Percentiles rank a stretch among this genome's conserved stretches.
Conservation (phyloP, 2,888 invertebrate species). For the Busseola fusca region DNA sequence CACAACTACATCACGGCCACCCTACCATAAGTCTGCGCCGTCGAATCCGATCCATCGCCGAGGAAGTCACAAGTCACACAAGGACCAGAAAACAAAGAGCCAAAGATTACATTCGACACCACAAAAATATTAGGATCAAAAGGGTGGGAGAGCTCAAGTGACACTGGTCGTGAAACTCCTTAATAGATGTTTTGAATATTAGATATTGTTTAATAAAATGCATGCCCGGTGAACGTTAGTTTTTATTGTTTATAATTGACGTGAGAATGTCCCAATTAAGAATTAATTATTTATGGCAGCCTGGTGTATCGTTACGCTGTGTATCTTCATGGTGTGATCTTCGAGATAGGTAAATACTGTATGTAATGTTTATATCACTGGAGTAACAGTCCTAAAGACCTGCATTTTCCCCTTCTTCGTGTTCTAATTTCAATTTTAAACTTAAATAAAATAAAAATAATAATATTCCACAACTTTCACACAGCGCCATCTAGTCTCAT, state of each 20-base stretch:
- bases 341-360: neutral
- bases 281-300: conserved; percentile 50
- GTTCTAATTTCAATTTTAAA: neutral
- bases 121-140: conserved; percentile 27
- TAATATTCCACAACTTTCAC: too few relatives aligned
- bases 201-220: conserved; percentile 61
- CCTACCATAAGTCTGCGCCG: conserved; percentile 58
- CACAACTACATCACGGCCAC: conserved; percentile 50
- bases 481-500: too few relatives aligned
- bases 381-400: neutral
- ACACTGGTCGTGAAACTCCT: conserved; percentile 48
- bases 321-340: conserved; percentile 38
- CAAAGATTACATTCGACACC: conserved; percentile 34
- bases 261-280: conserved; percentile 64
- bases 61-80: conserved; percentile 66
- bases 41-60: conserved; percentile 63
- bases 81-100: conserved; percentile 56
- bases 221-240: conserved; percentile 53
- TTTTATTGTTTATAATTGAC: conserved; percentile 63
- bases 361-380: neutral
- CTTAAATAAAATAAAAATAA: too few relatives aligned
- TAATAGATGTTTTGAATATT: conserved; percentile 59
- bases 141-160: conserved; percentile 42
- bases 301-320: conserved; percentile 37
- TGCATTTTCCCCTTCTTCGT: neutral